These are phyloP conservation scores for Zophobas morio DNA, from an alignment of 1,140 invertebrate species.

Conservation along the genomic window DNA sequence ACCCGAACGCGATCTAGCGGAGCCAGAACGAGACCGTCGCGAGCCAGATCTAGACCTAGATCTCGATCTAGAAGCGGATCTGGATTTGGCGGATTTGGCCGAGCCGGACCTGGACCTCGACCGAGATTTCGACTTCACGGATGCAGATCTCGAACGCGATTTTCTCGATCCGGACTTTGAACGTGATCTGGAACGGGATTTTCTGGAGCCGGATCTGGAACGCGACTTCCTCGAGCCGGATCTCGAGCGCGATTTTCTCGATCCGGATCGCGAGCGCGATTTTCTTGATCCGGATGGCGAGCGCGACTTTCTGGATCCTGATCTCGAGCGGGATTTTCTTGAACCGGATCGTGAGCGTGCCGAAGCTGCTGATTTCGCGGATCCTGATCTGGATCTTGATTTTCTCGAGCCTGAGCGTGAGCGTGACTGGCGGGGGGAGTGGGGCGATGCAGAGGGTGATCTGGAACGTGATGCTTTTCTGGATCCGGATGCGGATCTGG, in stretches of 20 bases:
- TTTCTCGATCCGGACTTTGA: conserved; percentile 55
- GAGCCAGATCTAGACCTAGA: conserved; percentile 64
- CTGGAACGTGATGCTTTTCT: conserved; percentile 57
- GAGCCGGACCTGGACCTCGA: conserved; percentile 52
- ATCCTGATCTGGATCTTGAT: conserved; percentile 53
- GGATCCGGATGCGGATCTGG: conserved; percentile 62
- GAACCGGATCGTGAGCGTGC: conserved; percentile 41
- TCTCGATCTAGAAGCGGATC: conserved; percentile 62
- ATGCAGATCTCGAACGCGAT: conserved; percentile 56
- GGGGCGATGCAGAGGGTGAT: conserved; percentile 48
- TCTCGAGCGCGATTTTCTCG: conserved; percentile 62
- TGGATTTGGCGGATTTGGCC: conserved; percentile 50
- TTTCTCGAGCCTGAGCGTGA: conserved; percentile 62
- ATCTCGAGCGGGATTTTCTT: conserved; percentile 47
- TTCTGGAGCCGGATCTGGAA: conserved; percentile 60
- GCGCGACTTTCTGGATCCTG: conserved; percentile 50
- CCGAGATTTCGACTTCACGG: conserved; percentile 57
- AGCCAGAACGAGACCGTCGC: conserved; percentile 65
- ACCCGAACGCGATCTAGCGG: conserved; percentile 64
- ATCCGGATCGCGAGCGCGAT: conserved; percentile 47
- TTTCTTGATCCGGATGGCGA: conserved; percentile 46
- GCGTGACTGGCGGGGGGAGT: conserved; percentile 45
- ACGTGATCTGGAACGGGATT: conserved; percentile 57
- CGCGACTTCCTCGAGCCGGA: conserved; percentile 63
- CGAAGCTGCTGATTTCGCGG: conserved; percentile 15